Percentiles rank a stretch among this genome's conserved stretches.
Conservation (phyloP, 2,888 invertebrate genomes). For the Oligia latruncula region DNA sequence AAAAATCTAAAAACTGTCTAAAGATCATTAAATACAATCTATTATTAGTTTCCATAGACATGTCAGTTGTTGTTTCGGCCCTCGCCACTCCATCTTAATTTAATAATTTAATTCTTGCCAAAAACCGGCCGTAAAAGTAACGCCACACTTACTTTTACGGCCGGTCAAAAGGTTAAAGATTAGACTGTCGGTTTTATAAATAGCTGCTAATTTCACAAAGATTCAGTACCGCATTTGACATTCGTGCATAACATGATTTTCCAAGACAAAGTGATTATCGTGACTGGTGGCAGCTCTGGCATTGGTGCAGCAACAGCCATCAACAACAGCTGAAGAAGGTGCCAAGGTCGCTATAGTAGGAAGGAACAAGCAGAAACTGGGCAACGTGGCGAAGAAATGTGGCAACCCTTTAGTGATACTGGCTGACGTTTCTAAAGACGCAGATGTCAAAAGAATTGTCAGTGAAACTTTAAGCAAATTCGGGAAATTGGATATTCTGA, state of each 20-base stretch:
- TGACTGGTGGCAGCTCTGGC: conserved; percentile 69
- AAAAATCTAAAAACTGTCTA: not conserved
- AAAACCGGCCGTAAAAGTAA: not conserved
- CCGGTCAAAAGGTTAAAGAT: too few species aligned
- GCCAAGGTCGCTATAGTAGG: conserved; percentile 65
- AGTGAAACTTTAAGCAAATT: conserved; percentile 23
- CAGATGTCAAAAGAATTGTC: conserved; percentile 25
- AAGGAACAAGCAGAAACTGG: conserved; percentile 57
- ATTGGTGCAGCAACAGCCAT: conserved; percentile 66
- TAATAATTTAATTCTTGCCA: not conserved
- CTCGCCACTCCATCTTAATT: not conserved
- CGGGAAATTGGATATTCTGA: conserved; percentile 26
- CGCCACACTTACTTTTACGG: too few species aligned
- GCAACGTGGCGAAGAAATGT: conserved; percentile 30
- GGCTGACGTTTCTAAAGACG: conserved; percentile 37
- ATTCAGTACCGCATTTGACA: too few species aligned
- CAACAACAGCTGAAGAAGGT: conserved; percentile 52
- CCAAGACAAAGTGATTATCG: conserved; percentile 63
- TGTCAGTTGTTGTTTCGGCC: not conserved
- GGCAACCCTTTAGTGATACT: conserved; percentile 19
- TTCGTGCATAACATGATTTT: conserved; percentile 56
- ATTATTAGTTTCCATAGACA: not conserved
- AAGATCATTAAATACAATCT: not conserved
- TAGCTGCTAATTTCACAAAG: too few species aligned
- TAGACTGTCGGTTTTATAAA: too few species aligned